A percentile compares a stretch with the other conserved stretches of the same genome.
Conservation (phyloP, 2,888 invertebrate species). For the Agelastica alni region DNA sequence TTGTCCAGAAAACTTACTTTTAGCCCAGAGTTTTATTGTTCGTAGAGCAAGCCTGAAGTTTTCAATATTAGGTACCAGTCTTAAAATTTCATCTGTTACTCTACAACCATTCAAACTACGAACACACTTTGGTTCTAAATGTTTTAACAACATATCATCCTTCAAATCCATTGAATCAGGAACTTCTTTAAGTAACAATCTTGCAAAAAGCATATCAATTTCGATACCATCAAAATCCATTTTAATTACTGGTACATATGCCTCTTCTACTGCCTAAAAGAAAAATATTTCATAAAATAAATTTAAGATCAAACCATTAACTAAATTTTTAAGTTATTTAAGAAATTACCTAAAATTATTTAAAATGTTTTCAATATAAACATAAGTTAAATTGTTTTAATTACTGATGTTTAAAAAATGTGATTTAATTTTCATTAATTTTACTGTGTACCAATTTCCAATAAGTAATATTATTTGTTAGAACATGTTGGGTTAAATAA, state of each 20-base stretch:
- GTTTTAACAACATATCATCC: conserved; percentile 90
- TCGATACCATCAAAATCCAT: conserved; percentile 99
- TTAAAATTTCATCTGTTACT: conserved; percentile 97
- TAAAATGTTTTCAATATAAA: too few species aligned
- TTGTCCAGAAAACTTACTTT: conserved; percentile 75
- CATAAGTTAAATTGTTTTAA: too few species aligned
- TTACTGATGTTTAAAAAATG: too few species aligned
- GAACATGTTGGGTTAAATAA: too few species aligned
- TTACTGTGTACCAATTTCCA: too few species aligned
- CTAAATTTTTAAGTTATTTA: too few species aligned
- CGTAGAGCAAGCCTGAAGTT: conserved; percentile 91
- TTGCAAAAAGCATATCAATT: conserved; percentile 97
- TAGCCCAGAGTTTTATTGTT: conserved; percentile 98
- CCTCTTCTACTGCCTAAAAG: conserved; percentile 89
- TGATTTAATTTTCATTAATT: too few species aligned
- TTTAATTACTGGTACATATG: conserved; percentile 98
- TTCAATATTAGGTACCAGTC: conserved; percentile 92
- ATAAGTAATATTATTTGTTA: too few species aligned
- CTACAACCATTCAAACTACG: conserved; percentile 96
- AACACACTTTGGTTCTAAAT: conserved; percentile 94
- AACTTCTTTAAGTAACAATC: conserved; percentile 92
- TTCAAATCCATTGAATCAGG: conserved; percentile 86
- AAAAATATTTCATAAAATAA: too few species aligned
- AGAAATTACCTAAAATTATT: background rate
- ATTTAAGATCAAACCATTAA: too few species aligned